Evolutionary conservation across 2,888 invertebrate species (phyloP).

Genomic region (Neoitamus cyanurus): DNA sequence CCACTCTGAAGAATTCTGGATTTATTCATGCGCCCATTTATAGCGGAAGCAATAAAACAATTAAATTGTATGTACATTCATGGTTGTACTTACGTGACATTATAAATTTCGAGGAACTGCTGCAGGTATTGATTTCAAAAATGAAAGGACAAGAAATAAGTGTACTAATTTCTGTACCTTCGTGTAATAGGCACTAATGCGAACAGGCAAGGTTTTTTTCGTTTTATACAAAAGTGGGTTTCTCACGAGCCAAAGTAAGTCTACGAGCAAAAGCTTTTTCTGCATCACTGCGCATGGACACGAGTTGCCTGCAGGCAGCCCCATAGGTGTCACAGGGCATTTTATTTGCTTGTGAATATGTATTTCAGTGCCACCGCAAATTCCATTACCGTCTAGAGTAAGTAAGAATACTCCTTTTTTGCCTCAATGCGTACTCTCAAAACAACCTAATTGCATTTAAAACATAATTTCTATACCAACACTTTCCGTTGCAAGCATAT

Average conservation of each 20-base stretch:
- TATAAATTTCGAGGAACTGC: not conserved
- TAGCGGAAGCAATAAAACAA: not conserved
- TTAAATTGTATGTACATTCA: not conserved
- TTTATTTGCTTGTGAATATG: not conserved
- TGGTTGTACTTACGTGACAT: not conserved
- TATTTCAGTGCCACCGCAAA: not conserved
- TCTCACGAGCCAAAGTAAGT: not conserved
- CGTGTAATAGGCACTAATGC: not conserved
- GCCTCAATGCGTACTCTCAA: not conserved
- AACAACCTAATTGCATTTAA: not conserved
- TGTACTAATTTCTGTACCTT: not conserved
- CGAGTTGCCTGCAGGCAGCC: not conserved
- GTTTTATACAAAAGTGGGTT: not conserved
- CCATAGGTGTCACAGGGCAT: not conserved
- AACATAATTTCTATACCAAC: not conserved
- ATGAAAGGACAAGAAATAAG: not conserved
- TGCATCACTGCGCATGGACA: not conserved
- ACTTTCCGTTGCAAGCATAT: not conserved
- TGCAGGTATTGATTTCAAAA: not conserved
- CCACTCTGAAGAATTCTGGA: not conserved
- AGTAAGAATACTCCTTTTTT: not conserved
- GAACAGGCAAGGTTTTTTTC: not conserved
- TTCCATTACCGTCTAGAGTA: not conserved
- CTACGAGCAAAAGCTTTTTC: not conserved
- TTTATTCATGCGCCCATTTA: not conserved